Evolutionary conservation across 2,113 vertebrate genomes (phyloP).

Genomic region (Chamaea fasciata): DNA sequence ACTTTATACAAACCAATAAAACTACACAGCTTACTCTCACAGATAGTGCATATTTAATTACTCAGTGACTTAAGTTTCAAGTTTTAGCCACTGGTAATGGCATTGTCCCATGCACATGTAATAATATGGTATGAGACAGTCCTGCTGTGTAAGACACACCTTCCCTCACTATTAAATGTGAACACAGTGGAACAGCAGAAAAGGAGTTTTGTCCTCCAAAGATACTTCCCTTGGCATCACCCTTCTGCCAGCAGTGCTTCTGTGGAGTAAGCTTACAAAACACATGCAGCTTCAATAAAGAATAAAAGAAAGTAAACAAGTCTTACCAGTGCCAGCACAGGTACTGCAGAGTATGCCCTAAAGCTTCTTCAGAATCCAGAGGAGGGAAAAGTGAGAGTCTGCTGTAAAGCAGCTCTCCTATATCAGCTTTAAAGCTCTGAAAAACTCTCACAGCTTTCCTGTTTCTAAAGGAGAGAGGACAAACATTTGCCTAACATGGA

Average conservation of each 20-base stretch:
- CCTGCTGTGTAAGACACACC: background rate
- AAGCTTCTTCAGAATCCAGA: background rate
- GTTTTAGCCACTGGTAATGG: background rate
- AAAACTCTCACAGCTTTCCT: background rate
- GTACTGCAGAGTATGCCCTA: background rate
- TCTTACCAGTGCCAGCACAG: background rate
- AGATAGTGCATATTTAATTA: background rate
- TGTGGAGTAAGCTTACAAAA: background rate
- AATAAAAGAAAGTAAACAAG: background rate
- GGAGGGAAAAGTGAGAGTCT: background rate
- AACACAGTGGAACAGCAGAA: background rate
- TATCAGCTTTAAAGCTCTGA: background rate
- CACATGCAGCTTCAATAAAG: background rate
- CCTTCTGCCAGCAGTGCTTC: background rate
- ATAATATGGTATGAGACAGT: background rate
- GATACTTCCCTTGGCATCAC: background rate
- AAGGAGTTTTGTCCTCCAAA: background rate
- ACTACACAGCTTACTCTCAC: background rate
- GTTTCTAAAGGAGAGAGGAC: background rate
- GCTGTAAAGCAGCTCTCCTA: background rate
- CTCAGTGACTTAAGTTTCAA: background rate
- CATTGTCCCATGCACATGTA: background rate
- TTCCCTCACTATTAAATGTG: background rate
- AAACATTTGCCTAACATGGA: conserved; percentile 62
- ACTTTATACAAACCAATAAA: background rate